Conservation (phyloP, 2,888 invertebrate species). For the Dolichopus griseipennis region DNA sequence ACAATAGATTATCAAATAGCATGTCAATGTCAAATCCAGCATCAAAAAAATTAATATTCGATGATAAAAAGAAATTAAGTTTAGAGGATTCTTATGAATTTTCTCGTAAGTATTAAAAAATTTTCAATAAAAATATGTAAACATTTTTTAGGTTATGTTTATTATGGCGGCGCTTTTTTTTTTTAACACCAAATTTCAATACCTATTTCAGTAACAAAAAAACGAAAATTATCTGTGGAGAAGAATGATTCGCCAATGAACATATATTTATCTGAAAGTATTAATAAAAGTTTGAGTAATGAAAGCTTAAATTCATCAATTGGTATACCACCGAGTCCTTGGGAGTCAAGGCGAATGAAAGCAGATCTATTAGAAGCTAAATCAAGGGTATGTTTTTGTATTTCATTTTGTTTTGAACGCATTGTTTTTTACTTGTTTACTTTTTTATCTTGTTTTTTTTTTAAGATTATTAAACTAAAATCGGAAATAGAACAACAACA, state of each 20-base stretch:
- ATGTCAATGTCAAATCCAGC: constrained; percentile 33
- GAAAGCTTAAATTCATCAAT: constrained; percentile 13
- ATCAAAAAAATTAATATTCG: constrained; percentile 38
- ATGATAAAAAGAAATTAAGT: constrained; percentile 22
- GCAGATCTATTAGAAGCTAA: constrained; percentile 57
- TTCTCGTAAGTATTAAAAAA: constrained; percentile 24
- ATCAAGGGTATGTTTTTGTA: constrained; percentile 43
- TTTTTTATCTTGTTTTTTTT: constrained; percentile 1
- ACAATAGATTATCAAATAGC: constrained; percentile 35
- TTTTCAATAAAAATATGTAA: no score
- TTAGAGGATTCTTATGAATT: constrained; percentile 32
- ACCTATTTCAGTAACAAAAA: constrained; percentile 32
- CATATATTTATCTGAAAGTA: no score
- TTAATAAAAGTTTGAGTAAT: constrained; percentile 17
- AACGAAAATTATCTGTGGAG: constrained; percentile 31
- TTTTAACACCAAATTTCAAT: background rate
- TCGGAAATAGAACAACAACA: constrained; percentile 58
- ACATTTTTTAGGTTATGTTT: background rate
- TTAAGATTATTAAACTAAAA: constrained; percentile 30
- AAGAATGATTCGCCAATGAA: constrained; percentile 23
- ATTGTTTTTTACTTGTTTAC: background rate
- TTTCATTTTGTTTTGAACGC: background rate
- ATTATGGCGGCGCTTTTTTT: background rate
- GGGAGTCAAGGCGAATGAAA: constrained; percentile 56
- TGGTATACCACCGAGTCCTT: constrained; percentile 42